Evolutionary conservation across 2,888 invertebrate genomes (phyloP), one percentile per base, ranked within the genome.

Genomic region (Drosophila histrio): DNA sequence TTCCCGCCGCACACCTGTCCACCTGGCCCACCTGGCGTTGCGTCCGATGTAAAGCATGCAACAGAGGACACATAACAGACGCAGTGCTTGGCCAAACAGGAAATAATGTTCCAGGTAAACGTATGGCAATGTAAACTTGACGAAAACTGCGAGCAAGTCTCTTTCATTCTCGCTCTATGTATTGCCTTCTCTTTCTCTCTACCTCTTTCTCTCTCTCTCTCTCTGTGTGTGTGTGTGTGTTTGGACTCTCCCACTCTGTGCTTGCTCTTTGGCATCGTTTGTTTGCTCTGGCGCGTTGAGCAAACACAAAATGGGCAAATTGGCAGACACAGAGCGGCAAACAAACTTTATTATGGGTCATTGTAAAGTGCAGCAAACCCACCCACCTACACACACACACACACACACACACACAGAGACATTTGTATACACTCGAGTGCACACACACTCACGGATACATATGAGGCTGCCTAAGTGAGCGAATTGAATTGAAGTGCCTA

Each of bases 311-410:
- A 79, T 72, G 65, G 62, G 52, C 72, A 82, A 79, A 82, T 81
- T 82, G 79, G 72, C 81, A 82, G 79, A 72, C 76, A 76, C 69
- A 78, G 76, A 81, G 72, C 70, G 73, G 64, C 78, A 78, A 80
- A 76, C 77, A 84, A 80, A 83, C 79, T 84, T 80, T 83, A 80
- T 84, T 83, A 79, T 73, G 81, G 77, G 78, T 80, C 81, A 82
- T 79, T 79, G 82, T 79, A 79, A 77, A 77, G 77, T 77, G 77
- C 79, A 59, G 53, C 44, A 50, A 26, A 54, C 49, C 46, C 38
- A 60, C 58, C 67, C 34, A 24, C 50, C 49, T 44, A 46, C 39
- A 41, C 44, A 43, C 50, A 47, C 21, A 34, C 41, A 46, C 53
- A 50, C 22, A 64, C 44, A 52, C 41, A 13, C 24, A 32, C 21